A percentile compares a stretch with the other conserved stretches of the same genome.
phyloP scores from a whole-genome alignment of 2,113 vertebrate genomes.

The Perca schrenkii region DNA sequence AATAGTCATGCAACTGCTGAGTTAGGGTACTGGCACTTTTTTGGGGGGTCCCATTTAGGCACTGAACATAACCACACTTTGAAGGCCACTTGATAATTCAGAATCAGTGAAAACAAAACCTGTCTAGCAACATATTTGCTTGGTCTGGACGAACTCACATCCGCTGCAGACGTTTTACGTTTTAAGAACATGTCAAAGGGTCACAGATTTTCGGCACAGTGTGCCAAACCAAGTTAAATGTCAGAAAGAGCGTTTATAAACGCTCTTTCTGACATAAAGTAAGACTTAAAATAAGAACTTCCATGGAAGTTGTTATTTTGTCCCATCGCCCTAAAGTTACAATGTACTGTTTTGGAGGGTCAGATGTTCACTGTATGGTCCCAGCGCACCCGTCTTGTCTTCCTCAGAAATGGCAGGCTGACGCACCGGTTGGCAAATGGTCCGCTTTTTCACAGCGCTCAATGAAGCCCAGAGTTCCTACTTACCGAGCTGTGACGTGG shows the following conservation, averaged over 20 bases:
- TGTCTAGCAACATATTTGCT: background rate
- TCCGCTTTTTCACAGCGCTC: slow-evolving; percentile 24
- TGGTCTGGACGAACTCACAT: background rate
- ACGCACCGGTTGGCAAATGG: slow-evolving; percentile 61
- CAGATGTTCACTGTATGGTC: background rate
- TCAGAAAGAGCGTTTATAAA: slow-evolving; percentile 4
- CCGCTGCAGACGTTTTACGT: background rate
- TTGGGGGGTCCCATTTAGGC: too few species aligned
- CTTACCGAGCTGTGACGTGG: slow-evolving; percentile 64
- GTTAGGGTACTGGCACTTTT: too few species aligned
- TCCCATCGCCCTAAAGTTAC: background rate
- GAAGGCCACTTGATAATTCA: background rate
- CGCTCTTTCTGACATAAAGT: too few species aligned
- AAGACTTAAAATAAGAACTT: too few species aligned
- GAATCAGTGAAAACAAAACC: background rate
- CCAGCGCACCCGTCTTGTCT: background rate
- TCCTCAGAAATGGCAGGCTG: slow-evolving; percentile 50
- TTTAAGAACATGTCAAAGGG: slow-evolving; percentile 15
- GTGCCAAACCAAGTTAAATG: slow-evolving; percentile 8
- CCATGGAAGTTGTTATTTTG: background rate
- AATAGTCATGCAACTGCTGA: too few species aligned
- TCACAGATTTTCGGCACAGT: slow-evolving; percentile 6
- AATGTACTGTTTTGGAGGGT: background rate
- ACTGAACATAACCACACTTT: background rate
- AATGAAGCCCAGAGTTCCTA: background rate